Base-by-base conservation (phyloP, 2,797 vertebrate species). In the Miichthys miiuy region DNA sequence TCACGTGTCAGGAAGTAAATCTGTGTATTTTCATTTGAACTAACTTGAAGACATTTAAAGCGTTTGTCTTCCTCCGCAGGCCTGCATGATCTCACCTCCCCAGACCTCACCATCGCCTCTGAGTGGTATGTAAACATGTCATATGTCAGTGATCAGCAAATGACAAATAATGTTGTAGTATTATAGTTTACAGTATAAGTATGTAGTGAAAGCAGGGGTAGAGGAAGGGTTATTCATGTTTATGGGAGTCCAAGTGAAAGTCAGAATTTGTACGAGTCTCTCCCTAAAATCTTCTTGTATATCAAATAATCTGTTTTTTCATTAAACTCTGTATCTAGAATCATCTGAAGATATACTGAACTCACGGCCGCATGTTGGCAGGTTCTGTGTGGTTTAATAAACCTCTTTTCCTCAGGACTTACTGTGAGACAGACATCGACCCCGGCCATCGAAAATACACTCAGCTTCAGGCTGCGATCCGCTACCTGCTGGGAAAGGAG, bases 361-460 rank as follows among this genome's bases (percentile, higher is more conserved):
- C 16, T 57, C 10, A 6, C 42, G 18, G 20, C 42, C 27, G 5
- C 34, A 6, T 55, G 5, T 2, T 7, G 17, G 25, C 50, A 14
- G 34, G 17, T 51, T 17, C 12, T 52, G 16, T 61, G 34, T 64
- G 42, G 7, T 55, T 44, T 16, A 38, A 48, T 44, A 1, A 48
- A 50, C 1, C 3, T 23, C 3, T 72, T n/a, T 6, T 41, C 72
- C 38, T 69, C 87, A 99, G 98, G 98, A 98, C 96, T 47, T 99
- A 99, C 90, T 99, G 98, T 87, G 92, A 98, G 94, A 97, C 97
- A 0, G 98, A 99, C 92, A 97, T 97, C 0, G 97, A 99, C 92
- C 97, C 97, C 0, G 95, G 92, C 27, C 98, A 98, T 82, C 84
- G 97, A 4, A 99, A 97, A 72, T 97, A 96, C 86, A 93, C 93